A percentile compares a stretch with the other conserved stretches of the same genome.
phyloP scores from a whole-genome alignment of 2,888 invertebrate species.

The Ichneumoninae sp. region DNA sequence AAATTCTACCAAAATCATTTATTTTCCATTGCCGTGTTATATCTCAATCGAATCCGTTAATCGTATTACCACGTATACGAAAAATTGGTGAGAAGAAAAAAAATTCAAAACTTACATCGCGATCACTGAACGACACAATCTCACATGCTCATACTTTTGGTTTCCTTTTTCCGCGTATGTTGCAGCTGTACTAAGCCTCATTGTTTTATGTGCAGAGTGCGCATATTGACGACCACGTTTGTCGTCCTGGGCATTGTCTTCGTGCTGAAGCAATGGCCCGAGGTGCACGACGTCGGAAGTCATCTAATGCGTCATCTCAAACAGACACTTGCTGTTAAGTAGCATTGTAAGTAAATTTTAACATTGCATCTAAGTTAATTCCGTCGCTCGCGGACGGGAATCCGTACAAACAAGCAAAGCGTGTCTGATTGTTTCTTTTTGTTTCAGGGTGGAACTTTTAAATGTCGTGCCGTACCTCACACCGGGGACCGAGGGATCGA shows the following conservation, averaged over 20 bases:
- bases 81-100: conserved; percentile 34
- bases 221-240: conserved; percentile 93
- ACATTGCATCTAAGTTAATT: conserved; percentile 56
- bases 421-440: neutral
- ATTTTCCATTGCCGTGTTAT: conserved; percentile 58
- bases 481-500: conserved; percentile 45
- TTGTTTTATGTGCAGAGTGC: conserved; percentile 89
- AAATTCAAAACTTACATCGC: conserved; percentile 49
- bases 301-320: conserved; percentile 92
- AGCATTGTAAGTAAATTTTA: conserved; percentile 82
- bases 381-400: conserved; percentile 5
- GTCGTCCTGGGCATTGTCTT: conserved; percentile 93
- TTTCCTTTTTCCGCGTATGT: conserved; percentile 80
- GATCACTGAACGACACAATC: conserved; percentile 67
- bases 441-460: conserved; percentile 67
- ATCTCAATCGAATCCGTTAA: conserved; percentile 54
- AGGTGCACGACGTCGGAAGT: conserved; percentile 92
- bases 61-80: neutral
- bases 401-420: neutral
- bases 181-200: conserved; percentile 84
- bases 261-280: conserved; percentile 95
- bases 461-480: conserved; percentile 58
- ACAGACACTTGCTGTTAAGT: conserved; percentile 91
- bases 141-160: conserved; percentile 79
- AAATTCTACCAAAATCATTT: conserved; percentile 13